Conservation (phyloP, 2,797 vertebrate genomes). For the Hypotaenidia philippensis region DNA sequence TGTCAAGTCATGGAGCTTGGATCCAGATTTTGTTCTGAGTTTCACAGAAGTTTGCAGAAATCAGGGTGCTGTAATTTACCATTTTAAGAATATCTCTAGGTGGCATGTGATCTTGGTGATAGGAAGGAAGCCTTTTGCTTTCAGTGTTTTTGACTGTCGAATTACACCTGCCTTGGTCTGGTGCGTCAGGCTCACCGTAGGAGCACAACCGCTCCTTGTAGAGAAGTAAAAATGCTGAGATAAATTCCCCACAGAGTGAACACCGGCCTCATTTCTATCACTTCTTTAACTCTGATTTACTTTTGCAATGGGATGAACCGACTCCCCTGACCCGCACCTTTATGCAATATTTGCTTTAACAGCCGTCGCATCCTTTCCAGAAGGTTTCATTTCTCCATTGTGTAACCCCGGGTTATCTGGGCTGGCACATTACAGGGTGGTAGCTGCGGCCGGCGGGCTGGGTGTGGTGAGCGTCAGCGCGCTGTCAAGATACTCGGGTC, state of each 20-base stretch:
- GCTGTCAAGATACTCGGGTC: conserved; percentile 30
- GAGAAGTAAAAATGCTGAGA: background rate
- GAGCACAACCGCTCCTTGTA: background rate
- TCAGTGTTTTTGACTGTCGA: background rate
- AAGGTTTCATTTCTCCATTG: conserved; percentile 1
- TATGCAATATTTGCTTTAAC: background rate
- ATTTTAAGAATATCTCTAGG: background rate
- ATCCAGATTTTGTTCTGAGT: background rate
- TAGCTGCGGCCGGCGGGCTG: background rate
- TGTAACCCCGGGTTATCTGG: background rate
- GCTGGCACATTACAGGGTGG: background rate
- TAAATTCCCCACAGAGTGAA: background rate
- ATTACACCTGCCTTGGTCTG: background rate
- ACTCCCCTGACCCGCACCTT: background rate
- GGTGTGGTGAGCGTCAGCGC: conserved; percentile 14
- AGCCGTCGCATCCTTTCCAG: background rate
- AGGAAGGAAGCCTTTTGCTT: background rate
- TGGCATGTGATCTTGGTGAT: background rate
- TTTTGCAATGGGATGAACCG: background rate
- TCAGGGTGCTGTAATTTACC: background rate
- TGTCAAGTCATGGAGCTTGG: background rate
- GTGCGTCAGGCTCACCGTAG: background rate
- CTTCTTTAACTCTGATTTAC: background rate
- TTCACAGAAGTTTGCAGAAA: background rate
- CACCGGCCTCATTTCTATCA: background rate